Base-by-base conservation (phyloP, 2,113 vertebrate species). In the Tachysurus fulvidraco region DNA sequence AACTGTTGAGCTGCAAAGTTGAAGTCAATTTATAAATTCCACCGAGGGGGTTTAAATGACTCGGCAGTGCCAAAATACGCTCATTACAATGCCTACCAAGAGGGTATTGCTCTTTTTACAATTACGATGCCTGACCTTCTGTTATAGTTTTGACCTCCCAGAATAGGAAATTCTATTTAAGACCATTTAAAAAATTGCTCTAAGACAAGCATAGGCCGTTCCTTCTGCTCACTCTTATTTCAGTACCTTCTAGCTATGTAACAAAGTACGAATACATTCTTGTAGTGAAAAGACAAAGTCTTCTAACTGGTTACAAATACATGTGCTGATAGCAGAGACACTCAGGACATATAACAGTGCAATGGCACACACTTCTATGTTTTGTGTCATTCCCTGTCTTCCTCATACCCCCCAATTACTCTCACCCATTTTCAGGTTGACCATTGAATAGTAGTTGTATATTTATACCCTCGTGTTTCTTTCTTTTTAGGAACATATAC, bases 161-260 rank as follows among this genome's bases (percentile, higher is more conserved):
- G 62, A 69, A 86, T 67, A 80, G 19, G 23, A 86, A 55, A 81
- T n/a, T 71, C 84, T 71, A 71, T 69, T 69, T 65, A 79, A 44
- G 0, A 23, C n/a, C 64, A 50, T 50, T 19, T 25, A 77, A 52
- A 85, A 78, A 50, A 50, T 30, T 55, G 14, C 41, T 82, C 57
- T 19, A 44, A 25, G 57, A 50, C 41, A 50, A 76, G 21, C 54
- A n/a, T 10, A 10, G 30, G 55, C 12, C 60, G 69, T 46, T 73
- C 2, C 21, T 14, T 59, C 30, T 59, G 67, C 36, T 60, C 23
- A 21, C 46, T 9, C 0, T 74, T 76, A 28, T 16, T 44, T 74
- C 55, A 17, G 4, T 2, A 46, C 8, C 11, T 69, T 69, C 13
- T 69, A 69, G 28, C 28, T 14, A 17, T 36, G 65, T 36, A 36